phyloP scores from a whole-genome alignment of 2,888 invertebrate genomes.

The Drosophila nigricruria region DNA sequence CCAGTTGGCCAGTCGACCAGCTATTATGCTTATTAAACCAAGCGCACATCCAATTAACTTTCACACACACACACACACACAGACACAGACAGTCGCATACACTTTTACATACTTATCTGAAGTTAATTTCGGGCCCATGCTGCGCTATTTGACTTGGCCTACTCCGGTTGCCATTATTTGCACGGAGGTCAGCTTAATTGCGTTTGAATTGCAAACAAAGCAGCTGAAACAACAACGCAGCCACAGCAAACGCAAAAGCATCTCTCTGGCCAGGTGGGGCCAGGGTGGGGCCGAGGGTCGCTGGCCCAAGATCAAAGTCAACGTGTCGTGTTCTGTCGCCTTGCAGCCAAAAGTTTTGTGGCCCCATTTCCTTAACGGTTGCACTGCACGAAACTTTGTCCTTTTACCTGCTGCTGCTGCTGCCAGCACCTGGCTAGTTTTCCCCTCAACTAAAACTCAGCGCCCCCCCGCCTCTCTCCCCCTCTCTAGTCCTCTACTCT shows the following conservation, averaged over 20 bases:
- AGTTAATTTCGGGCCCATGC: constrained; percentile 40
- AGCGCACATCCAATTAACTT: constrained; percentile 68
- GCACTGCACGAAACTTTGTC: constrained; percentile 72
- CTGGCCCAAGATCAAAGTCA: constrained; percentile 74
- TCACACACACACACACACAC: constrained; percentile 37
- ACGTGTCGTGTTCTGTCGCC: constrained; percentile 64
- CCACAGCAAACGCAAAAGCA: neutral
- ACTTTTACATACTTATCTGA: constrained; percentile 33
- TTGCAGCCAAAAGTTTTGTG: constrained; percentile 63
- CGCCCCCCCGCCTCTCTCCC: too few relatives aligned
- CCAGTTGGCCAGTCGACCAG: constrained; percentile 17
- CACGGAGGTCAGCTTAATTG: constrained; percentile 57
- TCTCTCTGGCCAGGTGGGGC: neutral
- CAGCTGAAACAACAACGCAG: constrained; percentile 17
- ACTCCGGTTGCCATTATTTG: constrained; percentile 48
- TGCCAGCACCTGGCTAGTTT: constrained; percentile 25
- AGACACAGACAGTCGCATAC: constrained; percentile 6
- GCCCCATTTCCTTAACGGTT: constrained; percentile 56
- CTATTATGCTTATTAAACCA: constrained; percentile 75
- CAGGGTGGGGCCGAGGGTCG: constrained; percentile 15
- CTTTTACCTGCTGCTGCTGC: constrained; percentile 39
- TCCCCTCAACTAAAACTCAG: neutral
- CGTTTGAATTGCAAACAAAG: constrained; percentile 71
- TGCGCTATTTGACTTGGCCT: constrained; percentile 55
- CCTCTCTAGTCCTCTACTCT: neutral